Percentiles rank a stretch among this genome's conserved stretches.
These are phyloP conservation scores for Eurystomus glaucurus DNA, from an alignment of 2,797 vertebrate species.

Conservation along the genomic window DNA sequence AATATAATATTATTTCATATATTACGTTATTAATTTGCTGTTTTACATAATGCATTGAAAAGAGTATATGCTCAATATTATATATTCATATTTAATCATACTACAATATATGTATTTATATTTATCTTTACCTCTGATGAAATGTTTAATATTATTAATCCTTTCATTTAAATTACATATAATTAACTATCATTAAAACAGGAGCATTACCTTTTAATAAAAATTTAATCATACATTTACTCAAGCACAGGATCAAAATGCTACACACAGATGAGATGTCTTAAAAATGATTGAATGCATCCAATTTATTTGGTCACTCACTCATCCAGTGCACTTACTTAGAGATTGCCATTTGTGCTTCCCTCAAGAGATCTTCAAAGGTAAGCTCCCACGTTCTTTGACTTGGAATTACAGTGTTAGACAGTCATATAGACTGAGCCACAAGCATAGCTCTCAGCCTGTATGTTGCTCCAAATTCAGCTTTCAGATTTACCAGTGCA, in stretches of 20 bases:
- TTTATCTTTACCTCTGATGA: constrained; percentile 67
- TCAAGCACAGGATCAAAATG: constrained; percentile 30
- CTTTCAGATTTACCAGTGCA: background rate
- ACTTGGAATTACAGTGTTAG: background rate
- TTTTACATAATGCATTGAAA: constrained; percentile 14
- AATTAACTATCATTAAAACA: constrained; percentile 73
- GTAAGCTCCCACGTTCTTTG: background rate
- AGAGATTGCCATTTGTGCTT: constrained; percentile 43
- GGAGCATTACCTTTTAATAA: constrained; percentile 74
- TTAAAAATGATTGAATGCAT: constrained; percentile 34
- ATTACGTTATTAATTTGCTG: background rate
- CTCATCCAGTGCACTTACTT: constrained; percentile 25
- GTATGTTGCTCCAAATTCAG: background rate
- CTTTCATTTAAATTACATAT: constrained; percentile 68
- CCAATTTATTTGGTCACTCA: constrained; percentile 55
- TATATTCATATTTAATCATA: constrained; percentile 14
- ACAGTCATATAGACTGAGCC: fast-evolving
- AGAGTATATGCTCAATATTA: background rate
- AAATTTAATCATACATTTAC: constrained; percentile 67
- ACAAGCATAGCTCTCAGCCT: background rate
- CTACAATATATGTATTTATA: constrained; percentile 69
- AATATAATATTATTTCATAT: background rate
- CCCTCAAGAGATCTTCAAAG: constrained; percentile 19
- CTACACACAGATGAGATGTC: background rate
- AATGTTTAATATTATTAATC: constrained; percentile 76